Evolutionary conservation across 2,113 vertebrate species (phyloP).

Genomic region (Oplegnathus fasciatus): DNA sequence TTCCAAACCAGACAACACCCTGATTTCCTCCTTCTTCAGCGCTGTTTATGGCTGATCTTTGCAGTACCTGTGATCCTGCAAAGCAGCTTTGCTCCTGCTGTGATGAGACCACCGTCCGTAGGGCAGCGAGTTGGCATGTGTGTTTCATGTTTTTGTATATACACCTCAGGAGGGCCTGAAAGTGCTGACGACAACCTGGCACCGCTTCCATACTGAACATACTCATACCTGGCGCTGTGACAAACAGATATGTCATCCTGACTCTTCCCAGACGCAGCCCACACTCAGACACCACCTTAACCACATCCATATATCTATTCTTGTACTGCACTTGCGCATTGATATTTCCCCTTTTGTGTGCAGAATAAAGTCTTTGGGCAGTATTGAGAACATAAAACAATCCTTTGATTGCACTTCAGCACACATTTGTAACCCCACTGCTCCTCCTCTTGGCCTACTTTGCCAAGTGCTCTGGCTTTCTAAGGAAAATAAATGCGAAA

Average conservation of each 20-base stretch:
- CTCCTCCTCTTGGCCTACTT: conserved; percentile 38
- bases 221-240: conserved; percentile 63
- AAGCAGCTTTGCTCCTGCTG: conserved; percentile 21
- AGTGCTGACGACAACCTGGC: conserved; percentile 39
- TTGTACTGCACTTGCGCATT: conserved; percentile 26
- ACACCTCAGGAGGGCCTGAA: not conserved
- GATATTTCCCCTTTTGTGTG: not conserved
- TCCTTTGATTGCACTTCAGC: conserved; percentile 46
- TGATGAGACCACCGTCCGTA: conserved; percentile 21
- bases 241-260: conserved; percentile 73
- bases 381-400: conserved; percentile 30
- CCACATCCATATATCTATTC: conserved; percentile 65
- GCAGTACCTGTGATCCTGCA: conserved; percentile 2
- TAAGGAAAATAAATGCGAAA: conserved; percentile 27
- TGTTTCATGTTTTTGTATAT: conserved; percentile 9
- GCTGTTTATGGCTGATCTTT: not conserved
- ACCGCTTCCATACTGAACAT: conserved; percentile 9
- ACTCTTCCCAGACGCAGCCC: conserved; percentile 58
- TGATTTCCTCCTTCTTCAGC: not conserved
- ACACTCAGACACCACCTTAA: conserved; percentile 52
- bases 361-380: conserved; percentile 28
- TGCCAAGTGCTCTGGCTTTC: conserved; percentile 4
- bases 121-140: not conserved
- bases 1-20: conserved; percentile 5
- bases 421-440: conserved; percentile 22